phyloP scores from a whole-genome alignment of 2,113 vertebrate species.

The Chascanopsetta lugubris region DNA sequence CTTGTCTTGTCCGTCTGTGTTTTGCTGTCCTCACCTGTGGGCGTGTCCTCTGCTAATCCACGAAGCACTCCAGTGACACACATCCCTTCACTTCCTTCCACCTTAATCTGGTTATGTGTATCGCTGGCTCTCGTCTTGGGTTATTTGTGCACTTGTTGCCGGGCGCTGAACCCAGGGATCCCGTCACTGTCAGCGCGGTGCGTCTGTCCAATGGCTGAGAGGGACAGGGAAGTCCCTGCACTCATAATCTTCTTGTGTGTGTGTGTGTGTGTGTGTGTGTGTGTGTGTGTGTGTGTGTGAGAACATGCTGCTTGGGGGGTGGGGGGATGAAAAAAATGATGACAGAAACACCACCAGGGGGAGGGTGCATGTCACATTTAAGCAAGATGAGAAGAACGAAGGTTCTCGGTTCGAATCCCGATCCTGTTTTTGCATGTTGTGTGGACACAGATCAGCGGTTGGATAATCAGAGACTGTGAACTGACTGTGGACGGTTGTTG shows the following conservation, averaged over 20 bases:
- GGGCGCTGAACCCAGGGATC: constrained; percentile 29
- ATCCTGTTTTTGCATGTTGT: too few species aligned
- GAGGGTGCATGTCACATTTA: not conserved
- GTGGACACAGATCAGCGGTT: too few species aligned
- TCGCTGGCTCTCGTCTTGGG: constrained; percentile 33
- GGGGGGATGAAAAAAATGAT: not conserved
- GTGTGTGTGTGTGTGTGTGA: constrained; percentile 25
- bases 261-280: constrained; percentile 11
- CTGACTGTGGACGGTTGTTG: too few species aligned
- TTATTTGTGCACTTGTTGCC: constrained; percentile 20
- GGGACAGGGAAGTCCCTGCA: constrained; percentile 55
- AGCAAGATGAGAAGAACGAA: not conserved
- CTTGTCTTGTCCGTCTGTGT: constrained; percentile 10
- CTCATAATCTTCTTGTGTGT: constrained; percentile 60
- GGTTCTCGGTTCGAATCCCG: too few species aligned
- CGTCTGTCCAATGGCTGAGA: constrained; percentile 28
- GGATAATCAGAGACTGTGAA: too few species aligned
- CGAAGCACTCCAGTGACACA: constrained; percentile 53
- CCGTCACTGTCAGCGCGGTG: constrained; percentile 17
- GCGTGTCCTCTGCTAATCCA: constrained; percentile 58
- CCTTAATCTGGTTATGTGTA: constrained; percentile 69
- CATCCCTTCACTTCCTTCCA: constrained; percentile 19
- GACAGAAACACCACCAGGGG: not conserved
- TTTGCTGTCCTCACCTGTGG: constrained; percentile 29
- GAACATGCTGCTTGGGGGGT: constrained; percentile 19